These are phyloP conservation scores for Drosophila suboccidentalis DNA, from an alignment of 2,888 invertebrate species.

Conservation along the genomic window DNA sequence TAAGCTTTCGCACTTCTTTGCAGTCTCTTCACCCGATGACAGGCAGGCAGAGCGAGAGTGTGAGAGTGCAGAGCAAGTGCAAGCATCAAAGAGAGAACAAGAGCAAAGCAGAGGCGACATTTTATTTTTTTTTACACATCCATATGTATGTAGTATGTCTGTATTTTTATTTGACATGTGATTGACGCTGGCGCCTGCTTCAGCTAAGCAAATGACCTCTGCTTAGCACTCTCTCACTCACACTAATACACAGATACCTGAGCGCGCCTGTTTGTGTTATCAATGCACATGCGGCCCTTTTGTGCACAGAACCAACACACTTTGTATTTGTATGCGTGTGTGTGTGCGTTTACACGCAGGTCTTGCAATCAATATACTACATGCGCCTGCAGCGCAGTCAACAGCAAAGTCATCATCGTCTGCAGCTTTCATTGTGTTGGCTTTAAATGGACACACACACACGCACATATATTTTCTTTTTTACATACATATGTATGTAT, in stretches of 20 bases:
- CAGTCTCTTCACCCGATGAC: neutral
- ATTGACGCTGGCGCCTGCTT: constrained; percentile 34
- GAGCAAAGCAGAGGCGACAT: neutral
- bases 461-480: neutral
- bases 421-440: constrained; percentile 22
- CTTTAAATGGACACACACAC: constrained; percentile 17
- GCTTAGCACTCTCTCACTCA: constrained; percentile 17
- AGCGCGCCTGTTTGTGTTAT: constrained; percentile 38
- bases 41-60: neutral
- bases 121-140: constrained; percentile 16
- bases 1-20: constrained; percentile 31
- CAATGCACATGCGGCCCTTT: constrained; percentile 47
- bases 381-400: constrained; percentile 27
- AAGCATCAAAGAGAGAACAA: constrained; percentile 3
- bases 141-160: neutral
- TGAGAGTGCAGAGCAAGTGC: neutral
- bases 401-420: constrained; percentile 1
- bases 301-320: too few relatives aligned
- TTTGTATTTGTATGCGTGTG: neutral
- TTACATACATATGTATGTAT: constrained; percentile 1
- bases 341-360: neutral
- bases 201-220: constrained; percentile 53
- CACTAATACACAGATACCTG: constrained; percentile 17
- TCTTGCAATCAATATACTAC: constrained; percentile 29
- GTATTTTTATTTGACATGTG: constrained; percentile 40